Evolutionary conservation across 2,888 invertebrate genomes (phyloP).

Genomic region (Herminia tarsipennalis): DNA sequence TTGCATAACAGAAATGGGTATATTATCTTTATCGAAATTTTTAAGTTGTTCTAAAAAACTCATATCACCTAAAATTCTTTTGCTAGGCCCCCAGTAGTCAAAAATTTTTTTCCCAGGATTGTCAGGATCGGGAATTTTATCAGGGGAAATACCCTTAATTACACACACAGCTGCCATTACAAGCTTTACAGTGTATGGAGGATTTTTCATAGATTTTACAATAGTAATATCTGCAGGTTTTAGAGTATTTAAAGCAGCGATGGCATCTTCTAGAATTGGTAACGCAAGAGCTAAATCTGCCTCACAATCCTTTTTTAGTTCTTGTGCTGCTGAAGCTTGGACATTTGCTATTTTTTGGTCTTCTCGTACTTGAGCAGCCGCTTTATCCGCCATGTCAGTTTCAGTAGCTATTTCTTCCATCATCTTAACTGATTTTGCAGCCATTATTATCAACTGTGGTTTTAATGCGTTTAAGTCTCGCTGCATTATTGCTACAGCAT

Average conservation of each 20-base stretch:
- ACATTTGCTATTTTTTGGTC: constrained; percentile 95
- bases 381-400: constrained; percentile 91
- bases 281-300: constrained; percentile 95
- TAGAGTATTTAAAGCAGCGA: constrained; percentile 92
- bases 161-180: constrained; percentile 96
- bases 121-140: constrained; percentile 90
- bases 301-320: constrained; percentile 95
- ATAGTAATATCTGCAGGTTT: constrained; percentile 94
- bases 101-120: constrained; percentile 88
- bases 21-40: constrained; percentile 95
- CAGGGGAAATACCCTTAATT: constrained; percentile 92
- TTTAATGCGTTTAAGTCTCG: constrained; percentile 89
- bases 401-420: constrained; percentile 91
- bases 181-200: constrained; percentile 92
- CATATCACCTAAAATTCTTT: constrained; percentile 92
- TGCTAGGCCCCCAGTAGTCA: constrained; percentile 95
- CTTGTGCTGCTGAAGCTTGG: constrained; percentile 94
- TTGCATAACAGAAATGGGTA: constrained; percentile 89
- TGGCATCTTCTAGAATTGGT: constrained; percentile 91
- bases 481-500: constrained; percentile 92
- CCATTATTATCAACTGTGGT: constrained; percentile 90
- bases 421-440: constrained; percentile 90
- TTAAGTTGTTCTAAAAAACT: constrained; percentile 90
- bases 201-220: constrained; percentile 96
- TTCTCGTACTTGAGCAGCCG: constrained; percentile 91